phyloP scores from a whole-genome alignment of 2,797 vertebrate genomes.

The Euthynnus affinis region DNA sequence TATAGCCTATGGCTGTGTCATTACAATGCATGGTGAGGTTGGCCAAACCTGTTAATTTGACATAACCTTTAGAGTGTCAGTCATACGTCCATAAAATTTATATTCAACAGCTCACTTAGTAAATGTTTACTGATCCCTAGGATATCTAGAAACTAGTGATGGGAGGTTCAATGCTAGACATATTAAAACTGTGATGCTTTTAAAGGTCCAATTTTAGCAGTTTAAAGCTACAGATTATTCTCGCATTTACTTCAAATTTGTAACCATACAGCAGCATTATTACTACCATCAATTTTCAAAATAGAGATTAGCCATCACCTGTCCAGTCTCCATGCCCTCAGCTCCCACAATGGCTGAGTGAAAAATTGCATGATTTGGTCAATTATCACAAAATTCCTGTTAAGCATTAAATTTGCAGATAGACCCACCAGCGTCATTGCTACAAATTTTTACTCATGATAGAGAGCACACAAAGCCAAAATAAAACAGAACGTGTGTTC shows the following conservation, averaged over 20 bases:
- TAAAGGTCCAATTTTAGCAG: neutral
- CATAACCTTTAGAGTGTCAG: conserved; percentile 24
- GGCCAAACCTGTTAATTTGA: conserved; percentile 4
- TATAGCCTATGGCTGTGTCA: neutral
- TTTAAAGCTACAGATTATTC: neutral
- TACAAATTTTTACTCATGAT: neutral
- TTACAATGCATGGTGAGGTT: conserved; percentile 14
- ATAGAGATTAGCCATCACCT: neutral
- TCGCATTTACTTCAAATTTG: neutral
- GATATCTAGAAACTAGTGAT: neutral
- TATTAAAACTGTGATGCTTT: neutral
- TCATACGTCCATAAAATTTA: conserved; percentile 16
- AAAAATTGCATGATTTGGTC: neutral
- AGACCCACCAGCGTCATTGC: neutral
- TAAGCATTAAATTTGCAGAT: neutral
- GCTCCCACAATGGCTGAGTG: neutral
- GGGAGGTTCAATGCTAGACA: neutral
- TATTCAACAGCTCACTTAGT: conserved; percentile 6
- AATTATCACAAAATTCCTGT: neutral
- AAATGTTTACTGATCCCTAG: neutral
- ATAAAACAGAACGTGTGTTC: neutral
- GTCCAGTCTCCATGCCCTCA: neutral
- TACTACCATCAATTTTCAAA: neutral
- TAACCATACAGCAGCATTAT: neutral
- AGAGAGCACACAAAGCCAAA: conserved; percentile 5